A percentile compares a stretch with the other conserved stretches of the same genome.
These are phyloP conservation scores for Anas platyrhynchos DNA, from an alignment of 2,113 vertebrate species.

Conservation along the genomic window DNA sequence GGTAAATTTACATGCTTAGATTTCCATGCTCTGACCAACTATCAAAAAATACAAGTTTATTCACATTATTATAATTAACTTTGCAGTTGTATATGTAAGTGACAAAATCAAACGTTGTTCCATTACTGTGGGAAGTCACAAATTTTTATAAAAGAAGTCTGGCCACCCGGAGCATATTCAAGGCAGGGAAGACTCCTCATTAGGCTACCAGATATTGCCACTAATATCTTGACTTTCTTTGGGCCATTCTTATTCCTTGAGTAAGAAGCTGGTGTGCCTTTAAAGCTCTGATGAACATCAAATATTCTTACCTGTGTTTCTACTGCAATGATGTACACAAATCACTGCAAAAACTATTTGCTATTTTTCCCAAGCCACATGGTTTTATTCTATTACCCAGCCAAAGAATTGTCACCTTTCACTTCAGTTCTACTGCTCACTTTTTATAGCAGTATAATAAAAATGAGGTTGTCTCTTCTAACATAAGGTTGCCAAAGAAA, in stretches of 20 bases:
- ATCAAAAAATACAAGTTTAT: not conserved
- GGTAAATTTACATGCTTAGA: not conserved
- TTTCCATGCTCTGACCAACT: not conserved
- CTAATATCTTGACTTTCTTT: not conserved
- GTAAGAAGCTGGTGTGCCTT: not conserved
- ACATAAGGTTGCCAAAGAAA: conserved; percentile 1
- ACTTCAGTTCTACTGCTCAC: conserved; percentile 3
- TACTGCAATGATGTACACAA: not conserved
- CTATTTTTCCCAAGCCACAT: not conserved
- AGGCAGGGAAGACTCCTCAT: not conserved
- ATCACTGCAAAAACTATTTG: not conserved
- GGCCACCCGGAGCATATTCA: not conserved
- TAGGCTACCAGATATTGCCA: not conserved
- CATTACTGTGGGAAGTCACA: not conserved
- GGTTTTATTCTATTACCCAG: conserved; percentile 19
- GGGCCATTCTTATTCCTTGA: not conserved
- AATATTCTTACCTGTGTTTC: not conserved
- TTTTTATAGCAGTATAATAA: conserved; percentile 5
- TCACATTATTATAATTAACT: not conserved
- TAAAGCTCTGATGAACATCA: not conserved
- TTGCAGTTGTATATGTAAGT: not conserved
- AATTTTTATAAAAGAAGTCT: not conserved
- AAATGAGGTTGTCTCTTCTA: not conserved
- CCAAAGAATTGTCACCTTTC: conserved; percentile 26
- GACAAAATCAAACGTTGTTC: not conserved